phyloP scores from a whole-genome alignment of 2,113 vertebrate genomes.

The Dicaeum eximium region DNA sequence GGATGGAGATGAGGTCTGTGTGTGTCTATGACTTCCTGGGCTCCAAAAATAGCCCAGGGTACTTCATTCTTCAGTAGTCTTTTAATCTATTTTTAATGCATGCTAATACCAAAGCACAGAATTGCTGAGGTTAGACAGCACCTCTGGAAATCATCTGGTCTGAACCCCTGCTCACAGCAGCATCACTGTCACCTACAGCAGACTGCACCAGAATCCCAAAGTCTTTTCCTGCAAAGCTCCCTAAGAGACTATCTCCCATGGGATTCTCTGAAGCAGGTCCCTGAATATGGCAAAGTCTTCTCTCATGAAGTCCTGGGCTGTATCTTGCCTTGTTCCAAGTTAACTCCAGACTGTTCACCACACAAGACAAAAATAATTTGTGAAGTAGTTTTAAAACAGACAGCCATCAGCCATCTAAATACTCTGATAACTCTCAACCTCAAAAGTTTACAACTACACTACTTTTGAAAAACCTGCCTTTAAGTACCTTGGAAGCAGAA shows the following conservation, averaged over 20 bases:
- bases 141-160: neutral
- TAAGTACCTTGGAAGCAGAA: neutral
- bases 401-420: neutral
- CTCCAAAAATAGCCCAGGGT: neutral
- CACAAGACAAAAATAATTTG: neutral
- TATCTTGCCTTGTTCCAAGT: neutral
- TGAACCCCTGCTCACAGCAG: neutral
- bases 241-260: neutral
- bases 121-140: neutral
- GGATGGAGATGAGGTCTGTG: neutral
- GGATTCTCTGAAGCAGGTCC: neutral
- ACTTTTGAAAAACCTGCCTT: neutral
- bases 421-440: neutral
- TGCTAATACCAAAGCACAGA: neutral
- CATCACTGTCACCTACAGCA: neutral
- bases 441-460: neutral
- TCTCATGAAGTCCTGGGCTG: neutral
- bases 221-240: neutral
- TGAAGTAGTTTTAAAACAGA: neutral
- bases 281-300: neutral
- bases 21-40: neutral
- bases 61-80: neutral
- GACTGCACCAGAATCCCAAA: neutral
- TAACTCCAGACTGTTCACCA: neutral
- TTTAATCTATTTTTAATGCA: neutral